phyloP scores from a whole-genome alignment of 2,797 vertebrate genomes.

The Alca torda region DNA sequence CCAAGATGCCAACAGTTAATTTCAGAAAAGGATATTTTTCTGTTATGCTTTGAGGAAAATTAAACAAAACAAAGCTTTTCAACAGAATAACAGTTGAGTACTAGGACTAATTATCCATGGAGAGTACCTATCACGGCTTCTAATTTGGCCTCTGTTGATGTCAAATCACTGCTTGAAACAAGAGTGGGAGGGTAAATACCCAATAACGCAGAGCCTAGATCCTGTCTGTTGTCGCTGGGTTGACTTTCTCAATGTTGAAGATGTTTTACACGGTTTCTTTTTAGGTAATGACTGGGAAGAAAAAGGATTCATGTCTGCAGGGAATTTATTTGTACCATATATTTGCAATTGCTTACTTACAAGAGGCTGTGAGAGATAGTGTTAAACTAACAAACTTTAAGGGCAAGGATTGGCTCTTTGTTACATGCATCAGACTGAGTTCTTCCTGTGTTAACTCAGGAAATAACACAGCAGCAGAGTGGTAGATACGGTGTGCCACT shows the following conservation, averaged over 20 bases:
- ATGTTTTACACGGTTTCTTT: neutral
- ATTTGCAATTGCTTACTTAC: neutral
- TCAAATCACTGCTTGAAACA: neutral
- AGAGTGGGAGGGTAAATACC: neutral
- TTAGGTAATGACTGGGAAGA: neutral
- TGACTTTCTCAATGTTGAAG: neutral
- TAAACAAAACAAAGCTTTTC: neutral
- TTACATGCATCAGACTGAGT: neutral
- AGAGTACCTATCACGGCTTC: neutral
- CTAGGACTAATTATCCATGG: neutral
- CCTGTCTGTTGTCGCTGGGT: neutral
- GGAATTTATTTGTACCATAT: neutral
- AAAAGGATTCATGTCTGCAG: neutral
- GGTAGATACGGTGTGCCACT: neutral
- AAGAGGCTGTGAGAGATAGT: neutral
- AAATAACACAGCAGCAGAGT: neutral
- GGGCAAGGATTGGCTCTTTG: neutral
- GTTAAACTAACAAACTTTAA: neutral
- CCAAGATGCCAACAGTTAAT: neutral
- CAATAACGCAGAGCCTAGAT: neutral
- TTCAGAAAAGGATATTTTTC: neutral
- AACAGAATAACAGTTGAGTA: neutral
- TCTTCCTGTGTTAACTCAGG: neutral
- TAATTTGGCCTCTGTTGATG: neutral
- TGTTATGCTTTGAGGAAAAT: neutral